Evolutionary conservation across 1,140 invertebrate species (phyloP), one percentile per base, ranked within the genome.

Genomic region (Drosophila serrata): DNA sequence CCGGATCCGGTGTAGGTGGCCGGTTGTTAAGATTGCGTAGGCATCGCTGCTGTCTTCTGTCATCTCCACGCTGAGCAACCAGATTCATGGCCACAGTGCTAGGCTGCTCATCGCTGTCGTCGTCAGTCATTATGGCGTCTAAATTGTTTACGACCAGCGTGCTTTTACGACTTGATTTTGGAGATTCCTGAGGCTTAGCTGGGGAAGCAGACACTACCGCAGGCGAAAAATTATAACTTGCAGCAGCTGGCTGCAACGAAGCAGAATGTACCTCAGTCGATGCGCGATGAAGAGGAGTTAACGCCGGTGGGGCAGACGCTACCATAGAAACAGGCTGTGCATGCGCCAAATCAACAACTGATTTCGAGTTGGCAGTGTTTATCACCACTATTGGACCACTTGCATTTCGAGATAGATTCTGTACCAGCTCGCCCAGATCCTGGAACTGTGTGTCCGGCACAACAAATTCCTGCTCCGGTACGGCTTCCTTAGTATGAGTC

Each of bases 381-480:
- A 63, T 63, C 17, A 65, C 63, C 22, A 65, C 63, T 19, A 65
- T 65, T 24, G 63, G 63, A n/a, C 57, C 13, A 33, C 39, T 53
- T 27, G 15, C 37, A 49, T 67, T 80, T 6, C 39, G 48, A 4
- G 75, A 76, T 6, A 78, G 42, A 48, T 59, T 74, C 5, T 81
- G 63, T 13, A 78, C 67, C 31, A 69, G 24, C 60, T 62, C 43
- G 7, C 27, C 65, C 17, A 67, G 37, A 19, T 60, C 49, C 27
- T 64, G 53, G 7, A 69, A 48, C 29, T 84, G 85, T n/a, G 84
- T 72, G 78, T 88, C 84, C 17, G 85, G 84, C n/a, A 84, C 77
- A 22, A 70, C 42, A 29, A 46, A 63, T 6, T 88, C 84, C 8
- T 48, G 51, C 15, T 70, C 57, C 1, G 46, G 55, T 5, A 61